Conservation (phyloP, 2,888 invertebrate species). For the Dugesia japonica region DNA sequence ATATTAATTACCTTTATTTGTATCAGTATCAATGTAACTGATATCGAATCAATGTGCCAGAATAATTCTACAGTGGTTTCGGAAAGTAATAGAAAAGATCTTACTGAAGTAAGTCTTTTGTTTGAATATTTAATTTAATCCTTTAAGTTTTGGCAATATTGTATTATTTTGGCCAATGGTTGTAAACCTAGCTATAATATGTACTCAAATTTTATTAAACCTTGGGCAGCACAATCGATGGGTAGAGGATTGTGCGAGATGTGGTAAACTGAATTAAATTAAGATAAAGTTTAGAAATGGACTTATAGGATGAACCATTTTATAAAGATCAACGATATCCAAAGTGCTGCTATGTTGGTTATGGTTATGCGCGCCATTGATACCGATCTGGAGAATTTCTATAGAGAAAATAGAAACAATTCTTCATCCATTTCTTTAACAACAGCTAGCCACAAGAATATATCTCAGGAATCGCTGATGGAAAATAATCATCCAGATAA, state of each 20-base stretch:
- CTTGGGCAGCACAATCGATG: background rate
- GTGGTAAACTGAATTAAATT: background rate
- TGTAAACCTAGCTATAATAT: background rate
- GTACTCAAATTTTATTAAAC: background rate
- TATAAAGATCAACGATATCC: background rate
- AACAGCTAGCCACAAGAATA: background rate
- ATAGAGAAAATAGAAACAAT: background rate
- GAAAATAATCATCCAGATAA: background rate
- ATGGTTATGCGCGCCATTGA: background rate
- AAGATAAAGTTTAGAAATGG: too few species aligned
- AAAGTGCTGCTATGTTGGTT: background rate
- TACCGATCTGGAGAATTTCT: background rate
- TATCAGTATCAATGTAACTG: background rate
- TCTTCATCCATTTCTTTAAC: background rate
- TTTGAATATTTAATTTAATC: background rate
- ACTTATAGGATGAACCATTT: background rate
- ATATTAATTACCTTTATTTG: background rate
- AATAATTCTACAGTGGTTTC: background rate
- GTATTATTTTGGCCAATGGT: background rate
- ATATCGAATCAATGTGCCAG: background rate
- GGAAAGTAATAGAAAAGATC: background rate
- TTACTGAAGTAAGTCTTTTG: background rate
- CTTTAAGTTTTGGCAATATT: background rate
- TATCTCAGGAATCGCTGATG: constrained; percentile 8
- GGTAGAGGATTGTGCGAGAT: background rate